Evolutionary conservation across 2,113 vertebrate species (phyloP), one percentile per base, ranked within the genome.

Genomic region (Chlorodrepanis virens): DNA sequence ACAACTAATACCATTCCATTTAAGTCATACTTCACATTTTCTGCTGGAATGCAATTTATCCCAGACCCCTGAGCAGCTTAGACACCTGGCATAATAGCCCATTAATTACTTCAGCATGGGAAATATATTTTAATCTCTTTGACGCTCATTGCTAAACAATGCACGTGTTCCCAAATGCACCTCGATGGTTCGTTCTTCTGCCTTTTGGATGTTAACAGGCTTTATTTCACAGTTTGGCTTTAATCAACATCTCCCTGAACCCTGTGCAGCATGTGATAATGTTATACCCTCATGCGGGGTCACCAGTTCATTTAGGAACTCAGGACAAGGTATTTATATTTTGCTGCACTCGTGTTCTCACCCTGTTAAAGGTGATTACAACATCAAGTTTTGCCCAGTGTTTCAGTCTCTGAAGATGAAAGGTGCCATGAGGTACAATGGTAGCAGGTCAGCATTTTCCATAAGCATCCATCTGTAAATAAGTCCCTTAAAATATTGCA

Each of bases 71-170:
- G 13, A 78, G 90, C 76, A 90, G 71, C 83, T 93, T 29, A 65
- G 68, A 91, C 85, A 94, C 94, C 93, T 93, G 94, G 75, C 50
- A 86, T 91, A 97, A 90, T 40, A 87, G 60, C 72, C 68, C 96
- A 96, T 90, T 90, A 94, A 96, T 96, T 93, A 93, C 54, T 83
- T 67, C 85, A 90, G 88, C 79, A 65, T 78, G 71, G 90, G 82
- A 96, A 92, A 95, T 89, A 87, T 49, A 92, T 94, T 88, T 92
- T 83, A 87, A 64, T 95, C 81, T 90, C 84, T 94, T 64, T 68
- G 64, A 75, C 83, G 72, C 76, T 90, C 56, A 52, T 95, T 93
- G n/a, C 76, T 75, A 81, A 92, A 76, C 79, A 80, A 56, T 82
- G 80, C 87, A 88, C 4, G 0, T 74, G 35, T 40, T 85, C 65